A percentile compares a stretch with the other conserved stretches of the same genome.
Conservation (phyloP, 1,140 invertebrate species). For the Conopomorpha cramerella region DNA sequence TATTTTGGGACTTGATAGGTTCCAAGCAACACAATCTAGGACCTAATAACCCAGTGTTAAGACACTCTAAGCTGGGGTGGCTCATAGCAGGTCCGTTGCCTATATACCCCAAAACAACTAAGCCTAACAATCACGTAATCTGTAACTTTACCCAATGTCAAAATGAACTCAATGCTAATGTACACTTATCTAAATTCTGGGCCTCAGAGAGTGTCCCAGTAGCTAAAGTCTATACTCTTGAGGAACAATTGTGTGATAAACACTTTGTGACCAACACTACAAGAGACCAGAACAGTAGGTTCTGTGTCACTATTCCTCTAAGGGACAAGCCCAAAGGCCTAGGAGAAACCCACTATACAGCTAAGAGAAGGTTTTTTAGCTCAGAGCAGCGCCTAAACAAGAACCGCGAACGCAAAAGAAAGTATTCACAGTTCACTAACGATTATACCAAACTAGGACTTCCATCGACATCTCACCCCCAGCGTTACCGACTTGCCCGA, state of each 20-base stretch:
- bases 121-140: too few relatives aligned
- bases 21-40: not conserved
- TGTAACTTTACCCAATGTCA: too few relatives aligned
- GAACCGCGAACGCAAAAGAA: not conserved
- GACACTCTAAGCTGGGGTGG: not conserved
- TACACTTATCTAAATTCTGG: constrained; percentile 12
- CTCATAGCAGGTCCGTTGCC: not conserved
- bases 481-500: too few relatives aligned
- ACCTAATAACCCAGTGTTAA: not conserved
- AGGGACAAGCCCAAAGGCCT: not conserved
- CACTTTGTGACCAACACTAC: constrained; percentile 5
- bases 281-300: not conserved
- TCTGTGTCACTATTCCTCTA: not conserved
- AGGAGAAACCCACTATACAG: not conserved
- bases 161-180: too few relatives aligned
- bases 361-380: not conserved
- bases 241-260: constrained; percentile 8
- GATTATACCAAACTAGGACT: not conserved
- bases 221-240: constrained; percentile 1
- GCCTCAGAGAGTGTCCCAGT: constrained; percentile 11
- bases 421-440: not conserved
- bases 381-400: not conserved
- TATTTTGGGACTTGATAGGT: not conserved
- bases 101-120: too few relatives aligned
- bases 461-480: too few relatives aligned